phyloP scores from a whole-genome alignment of 2,888 invertebrate genomes.

The Polyploca ridens region DNA sequence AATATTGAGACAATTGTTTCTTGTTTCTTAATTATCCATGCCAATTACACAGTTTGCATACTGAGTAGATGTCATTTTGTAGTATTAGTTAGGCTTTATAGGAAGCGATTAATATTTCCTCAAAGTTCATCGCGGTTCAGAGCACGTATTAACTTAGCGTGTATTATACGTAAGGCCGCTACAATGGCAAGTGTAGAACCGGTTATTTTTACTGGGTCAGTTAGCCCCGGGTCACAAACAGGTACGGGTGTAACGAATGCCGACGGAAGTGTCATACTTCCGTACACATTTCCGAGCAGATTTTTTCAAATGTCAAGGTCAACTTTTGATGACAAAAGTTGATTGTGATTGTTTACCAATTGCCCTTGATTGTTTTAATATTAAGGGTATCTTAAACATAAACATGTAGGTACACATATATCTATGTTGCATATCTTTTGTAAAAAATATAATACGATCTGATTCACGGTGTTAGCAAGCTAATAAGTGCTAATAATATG shows the following conservation, averaged over 20 bases:
- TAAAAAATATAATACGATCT: too few species aligned
- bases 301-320: slow-evolving; percentile 52
- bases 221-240: slow-evolving; percentile 32
- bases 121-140: slow-evolving; percentile 39
- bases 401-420: too few species aligned
- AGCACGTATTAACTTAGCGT: slow-evolving; percentile 44
- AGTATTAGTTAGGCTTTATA: not conserved
- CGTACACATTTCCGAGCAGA: slow-evolving; percentile 59
- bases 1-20: not conserved
- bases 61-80: not conserved
- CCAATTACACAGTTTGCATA: not conserved
- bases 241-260: slow-evolving; percentile 16
- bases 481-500: too few species aligned
- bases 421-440: too few species aligned
- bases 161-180: slow-evolving; percentile 39
- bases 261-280: slow-evolving; percentile 53
- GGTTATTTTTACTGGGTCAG: slow-evolving; percentile 43
- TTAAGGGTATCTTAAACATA: not conserved
- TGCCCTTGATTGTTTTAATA: slow-evolving; percentile 1
- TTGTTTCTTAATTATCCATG: not conserved
- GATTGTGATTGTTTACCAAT: slow-evolving; percentile 15
- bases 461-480: too few species aligned
- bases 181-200: slow-evolving; percentile 54
- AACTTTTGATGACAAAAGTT: slow-evolving; percentile 34
- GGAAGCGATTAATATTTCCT: slow-evolving; percentile 22